Conservation (phyloP, 2,888 invertebrate species). For the Scaptomyza parva region DNA sequence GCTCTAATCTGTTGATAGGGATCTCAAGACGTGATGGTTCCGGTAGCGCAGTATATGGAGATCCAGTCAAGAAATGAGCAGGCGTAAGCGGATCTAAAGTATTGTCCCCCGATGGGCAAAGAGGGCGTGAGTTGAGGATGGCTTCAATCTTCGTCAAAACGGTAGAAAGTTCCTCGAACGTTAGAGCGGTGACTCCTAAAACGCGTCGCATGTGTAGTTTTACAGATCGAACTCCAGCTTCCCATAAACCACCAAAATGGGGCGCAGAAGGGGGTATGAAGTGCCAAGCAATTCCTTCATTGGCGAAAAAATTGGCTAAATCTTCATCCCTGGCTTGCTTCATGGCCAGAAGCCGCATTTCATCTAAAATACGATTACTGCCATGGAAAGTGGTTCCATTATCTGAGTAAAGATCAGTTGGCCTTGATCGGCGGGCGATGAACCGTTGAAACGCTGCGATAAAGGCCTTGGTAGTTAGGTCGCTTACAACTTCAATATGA, state of each 20-base stretch:
- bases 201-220: neutral
- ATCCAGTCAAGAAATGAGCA: neutral
- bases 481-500: neutral
- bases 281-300: neutral
- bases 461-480: neutral
- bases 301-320: neutral
- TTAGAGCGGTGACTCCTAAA: neutral
- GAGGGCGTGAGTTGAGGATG: neutral
- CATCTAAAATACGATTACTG: no score
- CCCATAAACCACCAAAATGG: no score
- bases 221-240: no score
- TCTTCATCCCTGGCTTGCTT: neutral
- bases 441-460: neutral
- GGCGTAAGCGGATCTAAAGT: neutral
- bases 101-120: neutral
- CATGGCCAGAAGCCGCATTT: no score
- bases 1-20: neutral
- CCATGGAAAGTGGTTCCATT: neutral
- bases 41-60: neutral
- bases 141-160: neutral
- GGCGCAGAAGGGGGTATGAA: no score
- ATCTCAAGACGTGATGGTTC: neutral
- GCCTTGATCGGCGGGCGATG: neutral
- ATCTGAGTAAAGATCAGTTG: neutral
- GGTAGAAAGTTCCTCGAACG: neutral